Percentiles rank a stretch among this genome's conserved stretches.
Conservation (phyloP, 2,888 invertebrate species). For the Watsonalla binaria region DNA sequence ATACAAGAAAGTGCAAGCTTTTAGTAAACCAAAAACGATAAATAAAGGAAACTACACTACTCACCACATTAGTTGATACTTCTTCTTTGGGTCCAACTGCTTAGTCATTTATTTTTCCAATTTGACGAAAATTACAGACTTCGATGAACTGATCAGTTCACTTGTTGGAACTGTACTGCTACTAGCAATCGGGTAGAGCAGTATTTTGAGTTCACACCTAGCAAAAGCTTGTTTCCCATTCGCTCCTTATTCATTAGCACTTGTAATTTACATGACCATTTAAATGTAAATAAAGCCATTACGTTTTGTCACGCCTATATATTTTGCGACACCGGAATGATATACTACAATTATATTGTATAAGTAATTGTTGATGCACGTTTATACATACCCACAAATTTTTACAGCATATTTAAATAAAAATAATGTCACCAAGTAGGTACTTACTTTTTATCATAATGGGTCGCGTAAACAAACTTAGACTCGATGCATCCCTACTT, state of each 20-base stretch:
- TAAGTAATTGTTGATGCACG: background rate
- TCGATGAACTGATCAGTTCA: slow-evolving; percentile 7
- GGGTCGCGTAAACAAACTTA: too few relatives aligned
- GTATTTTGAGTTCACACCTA: slow-evolving; percentile 18
- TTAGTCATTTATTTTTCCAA: slow-evolving; percentile 24
- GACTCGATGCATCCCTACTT: too few relatives aligned
- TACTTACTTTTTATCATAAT: too few relatives aligned
- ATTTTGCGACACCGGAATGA: slow-evolving; percentile 1
- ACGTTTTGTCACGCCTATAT: slow-evolving; percentile 6
- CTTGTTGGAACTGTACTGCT: background rate
- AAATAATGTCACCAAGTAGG: too few relatives aligned
- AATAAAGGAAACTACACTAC: slow-evolving; percentile 12
- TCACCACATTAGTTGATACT: slow-evolving; percentile 49
- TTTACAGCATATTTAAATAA: too few relatives aligned
- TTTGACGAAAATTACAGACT: background rate
- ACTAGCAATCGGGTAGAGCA: background rate
- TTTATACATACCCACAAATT: background rate
- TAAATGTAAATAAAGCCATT: background rate
- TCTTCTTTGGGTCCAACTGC: slow-evolving; percentile 25
- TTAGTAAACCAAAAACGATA: slow-evolving; percentile 31
- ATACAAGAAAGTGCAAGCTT: too few relatives aligned
- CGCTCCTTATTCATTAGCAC: slow-evolving; percentile 50
- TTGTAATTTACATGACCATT: slow-evolving; percentile 30
- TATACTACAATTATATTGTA: background rate
- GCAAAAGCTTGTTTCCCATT: slow-evolving; percentile 38